phyloP scores from a whole-genome alignment of 2,113 vertebrate genomes.

The Ophiodon elongatus region DNA sequence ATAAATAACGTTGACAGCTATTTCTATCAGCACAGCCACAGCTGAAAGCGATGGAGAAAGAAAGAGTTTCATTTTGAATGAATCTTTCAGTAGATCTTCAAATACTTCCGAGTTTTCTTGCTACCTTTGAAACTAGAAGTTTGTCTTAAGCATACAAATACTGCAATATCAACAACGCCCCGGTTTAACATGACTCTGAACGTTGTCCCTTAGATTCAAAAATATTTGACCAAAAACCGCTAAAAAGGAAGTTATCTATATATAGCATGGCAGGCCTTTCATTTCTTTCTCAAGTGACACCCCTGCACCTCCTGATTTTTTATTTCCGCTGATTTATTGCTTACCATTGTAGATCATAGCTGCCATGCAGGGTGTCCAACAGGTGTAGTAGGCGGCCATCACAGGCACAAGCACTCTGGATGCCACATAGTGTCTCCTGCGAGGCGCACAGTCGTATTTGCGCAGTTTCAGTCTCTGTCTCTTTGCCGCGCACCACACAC shows the following conservation, averaged over 20 bases:
- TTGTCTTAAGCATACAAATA: background rate
- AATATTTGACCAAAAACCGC: background rate
- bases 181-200: background rate
- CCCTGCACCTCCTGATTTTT: background rate
- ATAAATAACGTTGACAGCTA: slow-evolving; percentile 50
- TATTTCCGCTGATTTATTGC: slow-evolving; percentile 27
- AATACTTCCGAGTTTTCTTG: background rate
- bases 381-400: slow-evolving; percentile 87
- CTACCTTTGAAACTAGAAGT: background rate
- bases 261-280: background rate
- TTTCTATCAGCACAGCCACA: slow-evolving; percentile 8
- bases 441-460: slow-evolving; percentile 54
- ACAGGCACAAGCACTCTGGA: slow-evolving; percentile 86
- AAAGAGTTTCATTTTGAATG: background rate
- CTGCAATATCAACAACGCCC: background rate
- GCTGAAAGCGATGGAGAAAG: background rate
- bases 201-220: background rate
- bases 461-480: slow-evolving; percentile 81
- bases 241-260: background rate
- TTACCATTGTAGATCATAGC: slow-evolving; percentile 88
- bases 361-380: slow-evolving; percentile 88
- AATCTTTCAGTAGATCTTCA: background rate
- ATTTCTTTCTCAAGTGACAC: background rate
- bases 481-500: slow-evolving; percentile 86
- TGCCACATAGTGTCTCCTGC: slow-evolving; percentile 80